Evolutionary conservation across 2,888 invertebrate genomes (phyloP).

Genomic region (Chouioia cunea): DNA sequence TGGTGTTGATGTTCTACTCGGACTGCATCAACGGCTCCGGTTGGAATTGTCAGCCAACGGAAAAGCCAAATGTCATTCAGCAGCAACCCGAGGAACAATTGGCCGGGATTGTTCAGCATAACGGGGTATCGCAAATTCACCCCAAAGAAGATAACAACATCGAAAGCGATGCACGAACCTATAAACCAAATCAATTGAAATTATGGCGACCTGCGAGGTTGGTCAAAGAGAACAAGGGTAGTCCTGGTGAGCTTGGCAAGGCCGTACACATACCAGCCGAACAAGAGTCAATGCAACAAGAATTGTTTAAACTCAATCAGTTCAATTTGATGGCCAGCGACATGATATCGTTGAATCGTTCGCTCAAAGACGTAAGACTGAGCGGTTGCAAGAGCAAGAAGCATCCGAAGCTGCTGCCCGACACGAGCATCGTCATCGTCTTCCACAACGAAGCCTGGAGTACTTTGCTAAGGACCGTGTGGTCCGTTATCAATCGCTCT

Average conservation of each 20-base stretch:
- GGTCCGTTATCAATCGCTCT: slow-evolving; percentile 96
- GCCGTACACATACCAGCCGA: slow-evolving; percentile 91
- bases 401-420: slow-evolving; percentile 85
- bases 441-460: slow-evolving; percentile 99
- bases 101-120: not conserved
- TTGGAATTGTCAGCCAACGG: slow-evolving; percentile 72
- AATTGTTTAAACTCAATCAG: slow-evolving; percentile 98
- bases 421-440: slow-evolving; percentile 97
- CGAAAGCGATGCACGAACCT: slow-evolving; percentile 51
- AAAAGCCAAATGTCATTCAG: slow-evolving; percentile 21
- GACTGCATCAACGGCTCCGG: slow-evolving; percentile 84
- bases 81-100: not conserved
- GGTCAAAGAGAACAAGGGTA: slow-evolving; percentile 76
- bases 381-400: slow-evolving; percentile 87
- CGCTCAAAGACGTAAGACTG: slow-evolving; percentile 92
- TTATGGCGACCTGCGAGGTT: slow-evolving; percentile 82
- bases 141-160: slow-evolving; percentile 19
- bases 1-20: slow-evolving; percentile 91
- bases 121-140: slow-evolving; percentile 9
- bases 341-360: slow-evolving; percentile 95
- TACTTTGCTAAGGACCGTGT: slow-evolving; percentile 93
- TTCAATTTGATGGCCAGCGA: slow-evolving; percentile 98
- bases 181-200: slow-evolving; percentile 71
- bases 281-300: slow-evolving; percentile 89
- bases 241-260: slow-evolving; percentile 90